These are phyloP conservation scores for Machimus atricapillus DNA, from an alignment of 2,888 invertebrate genomes.

Conservation along the genomic window DNA sequence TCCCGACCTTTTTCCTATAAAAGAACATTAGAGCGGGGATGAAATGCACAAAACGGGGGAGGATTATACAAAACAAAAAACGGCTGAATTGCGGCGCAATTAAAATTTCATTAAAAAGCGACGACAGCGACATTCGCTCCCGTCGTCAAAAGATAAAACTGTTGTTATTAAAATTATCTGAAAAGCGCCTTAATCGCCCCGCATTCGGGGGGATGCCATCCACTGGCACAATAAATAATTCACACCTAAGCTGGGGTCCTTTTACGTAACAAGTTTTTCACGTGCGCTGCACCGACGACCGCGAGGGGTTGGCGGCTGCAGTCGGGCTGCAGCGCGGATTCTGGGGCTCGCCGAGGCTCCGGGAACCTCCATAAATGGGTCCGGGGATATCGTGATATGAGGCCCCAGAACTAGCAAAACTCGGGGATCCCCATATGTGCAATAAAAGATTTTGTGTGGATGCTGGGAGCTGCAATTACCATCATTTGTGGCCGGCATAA, in stretches of 20 bases:
- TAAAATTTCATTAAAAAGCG: slow-evolving; percentile 23
- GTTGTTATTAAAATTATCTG: slow-evolving; percentile 29
- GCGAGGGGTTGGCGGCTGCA: not conserved
- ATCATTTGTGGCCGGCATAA: slow-evolving; percentile 33
- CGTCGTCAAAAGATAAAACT: not conserved
- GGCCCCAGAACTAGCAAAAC: not conserved
- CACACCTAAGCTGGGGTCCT: slow-evolving; percentile 1
- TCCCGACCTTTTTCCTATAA: too few species aligned
- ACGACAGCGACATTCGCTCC: not conserved
- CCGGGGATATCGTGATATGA: not conserved
- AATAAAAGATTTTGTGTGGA: slow-evolving; percentile 40
- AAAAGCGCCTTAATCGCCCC: slow-evolving; percentile 11
- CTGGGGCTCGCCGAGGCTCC: not conserved
- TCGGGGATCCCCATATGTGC: slow-evolving; percentile 27
- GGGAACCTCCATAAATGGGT: not conserved
- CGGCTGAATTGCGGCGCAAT: not conserved
- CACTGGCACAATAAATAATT: slow-evolving; percentile 27
- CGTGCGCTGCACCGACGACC: not conserved
- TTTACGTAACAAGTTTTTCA: slow-evolving; percentile 27
- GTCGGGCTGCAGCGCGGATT: too few species aligned
- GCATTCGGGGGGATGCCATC: not conserved
- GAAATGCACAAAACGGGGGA: not conserved
- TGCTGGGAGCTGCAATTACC: slow-evolving; percentile 35
- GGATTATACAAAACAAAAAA: not conserved
- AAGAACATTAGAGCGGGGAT: not conserved